Evolutionary conservation across 2,888 invertebrate genomes (phyloP).

Genomic region (Rhaphigaster nebulosa): DNA sequence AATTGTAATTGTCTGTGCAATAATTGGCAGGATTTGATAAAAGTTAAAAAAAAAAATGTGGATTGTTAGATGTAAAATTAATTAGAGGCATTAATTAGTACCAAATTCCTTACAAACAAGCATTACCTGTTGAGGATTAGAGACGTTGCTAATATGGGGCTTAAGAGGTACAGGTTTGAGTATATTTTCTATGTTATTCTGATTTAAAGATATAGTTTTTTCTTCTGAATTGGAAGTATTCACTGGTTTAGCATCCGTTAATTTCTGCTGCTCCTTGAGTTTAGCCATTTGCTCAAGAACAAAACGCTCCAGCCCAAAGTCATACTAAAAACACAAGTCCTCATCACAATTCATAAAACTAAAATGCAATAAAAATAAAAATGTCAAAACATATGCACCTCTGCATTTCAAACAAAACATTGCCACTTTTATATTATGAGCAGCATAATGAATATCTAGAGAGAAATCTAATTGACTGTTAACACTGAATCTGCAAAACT

Average conservation of each 20-base stretch:
- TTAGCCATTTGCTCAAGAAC: constrained; percentile 76
- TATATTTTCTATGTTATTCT: constrained; percentile 50
- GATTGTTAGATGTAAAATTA: too few species aligned
- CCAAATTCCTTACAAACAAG: background rate
- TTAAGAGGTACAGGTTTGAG: constrained; percentile 61
- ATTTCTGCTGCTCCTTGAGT: constrained; percentile 57
- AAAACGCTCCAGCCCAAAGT: constrained; percentile 81
- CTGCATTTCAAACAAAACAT: background rate
- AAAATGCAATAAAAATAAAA: background rate
- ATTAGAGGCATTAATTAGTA: background rate
- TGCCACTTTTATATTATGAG: too few species aligned
- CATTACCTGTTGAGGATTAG: constrained; percentile 53
- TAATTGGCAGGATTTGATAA: too few species aligned
- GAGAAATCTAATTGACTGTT: too few species aligned
- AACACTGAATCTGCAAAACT: too few species aligned
- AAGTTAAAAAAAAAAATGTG: background rate
- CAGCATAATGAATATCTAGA: too few species aligned
- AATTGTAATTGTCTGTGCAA: too few species aligned
- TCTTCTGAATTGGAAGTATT: background rate
- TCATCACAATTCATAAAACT: background rate
- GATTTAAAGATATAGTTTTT: constrained; percentile 7
- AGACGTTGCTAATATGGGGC: background rate
- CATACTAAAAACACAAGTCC: constrained; percentile 71
- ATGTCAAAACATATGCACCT: background rate
- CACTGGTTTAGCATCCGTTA: constrained; percentile 7